Conservation (phyloP, 2,888 invertebrate species). For the Mesoligia furuncula region DNA sequence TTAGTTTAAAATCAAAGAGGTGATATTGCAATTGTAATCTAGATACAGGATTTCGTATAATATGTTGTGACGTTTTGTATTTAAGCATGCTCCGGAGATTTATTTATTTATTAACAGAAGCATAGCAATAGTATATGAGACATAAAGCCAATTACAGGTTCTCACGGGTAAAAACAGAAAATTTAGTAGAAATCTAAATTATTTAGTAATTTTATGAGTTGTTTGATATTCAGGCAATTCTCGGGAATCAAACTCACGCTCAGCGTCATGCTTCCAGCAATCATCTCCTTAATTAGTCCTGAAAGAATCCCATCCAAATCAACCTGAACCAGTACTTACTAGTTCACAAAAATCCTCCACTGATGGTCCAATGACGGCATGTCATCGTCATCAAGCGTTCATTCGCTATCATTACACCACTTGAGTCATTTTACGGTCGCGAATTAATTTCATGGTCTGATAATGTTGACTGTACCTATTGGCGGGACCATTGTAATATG, state of each 20-base stretch:
- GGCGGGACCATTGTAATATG: background rate
- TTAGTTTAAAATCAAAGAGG: too few species aligned
- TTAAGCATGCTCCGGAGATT: background rate
- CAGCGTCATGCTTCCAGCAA: background rate
- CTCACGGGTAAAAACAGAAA: too few species aligned
- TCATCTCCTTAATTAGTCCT: conserved; percentile 9
- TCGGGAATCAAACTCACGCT: background rate
- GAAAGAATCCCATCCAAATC: conserved; percentile 19
- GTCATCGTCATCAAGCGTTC: conserved; percentile 23
- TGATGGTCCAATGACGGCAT: conserved; percentile 26
- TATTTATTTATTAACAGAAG: too few species aligned
- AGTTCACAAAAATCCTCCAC: conserved; percentile 16
- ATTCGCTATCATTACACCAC: conserved; percentile 39
- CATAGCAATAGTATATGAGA: too few species aligned
- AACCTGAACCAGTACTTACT: conserved; percentile 33
- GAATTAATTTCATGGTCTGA: conserved; percentile 40
- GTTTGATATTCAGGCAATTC: background rate
- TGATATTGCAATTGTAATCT: too few species aligned
- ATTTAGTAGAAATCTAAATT: too few species aligned
- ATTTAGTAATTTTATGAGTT: background rate
- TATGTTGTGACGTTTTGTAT: background rate
- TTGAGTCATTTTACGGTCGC: conserved; percentile 41
- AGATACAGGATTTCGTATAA: too few species aligned
- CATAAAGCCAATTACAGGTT: too few species aligned
- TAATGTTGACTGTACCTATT: conserved; percentile 20